phyloP scores from a whole-genome alignment of 2,888 invertebrate species.

The Pegoplata infirma region DNA sequence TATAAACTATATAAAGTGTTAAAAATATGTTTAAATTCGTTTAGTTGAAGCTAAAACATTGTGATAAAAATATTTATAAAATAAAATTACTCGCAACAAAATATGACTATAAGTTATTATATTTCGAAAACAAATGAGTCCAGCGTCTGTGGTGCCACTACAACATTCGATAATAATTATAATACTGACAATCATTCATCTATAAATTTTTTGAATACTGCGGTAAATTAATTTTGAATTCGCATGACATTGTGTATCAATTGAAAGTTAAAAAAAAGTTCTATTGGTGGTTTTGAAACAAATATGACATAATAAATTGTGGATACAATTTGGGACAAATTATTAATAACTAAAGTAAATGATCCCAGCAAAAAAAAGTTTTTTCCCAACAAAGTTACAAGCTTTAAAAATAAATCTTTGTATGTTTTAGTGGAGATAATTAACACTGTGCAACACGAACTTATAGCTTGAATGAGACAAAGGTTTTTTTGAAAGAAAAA shows the following conservation, averaged over 20 bases:
- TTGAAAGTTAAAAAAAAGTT: slow-evolving; percentile 39
- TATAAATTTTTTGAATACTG: slow-evolving; percentile 10
- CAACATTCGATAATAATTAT: slow-evolving; percentile 1
- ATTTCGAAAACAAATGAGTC: slow-evolving; percentile 26
- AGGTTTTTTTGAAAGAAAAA: too few relatives aligned
- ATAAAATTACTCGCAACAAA: not conserved
- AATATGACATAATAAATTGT: slow-evolving; percentile 8
- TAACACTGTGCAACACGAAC: too few relatives aligned
- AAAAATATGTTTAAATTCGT: not conserved
- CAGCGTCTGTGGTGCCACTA: slow-evolving; percentile 38
- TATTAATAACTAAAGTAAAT: too few relatives aligned
- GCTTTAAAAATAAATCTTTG: too few relatives aligned
- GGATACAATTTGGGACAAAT: too few relatives aligned
- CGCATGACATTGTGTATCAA: slow-evolving; percentile 30
- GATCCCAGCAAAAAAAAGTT: too few relatives aligned
- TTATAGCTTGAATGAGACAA: too few relatives aligned
- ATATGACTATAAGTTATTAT: slow-evolving; percentile 25
- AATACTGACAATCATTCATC: not conserved
- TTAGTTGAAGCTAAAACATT: slow-evolving; percentile 21
- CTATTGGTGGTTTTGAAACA: slow-evolving; percentile 15
- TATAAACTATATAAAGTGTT: slow-evolving; percentile 11
- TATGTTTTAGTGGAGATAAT: too few relatives aligned
- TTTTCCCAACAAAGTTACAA: too few relatives aligned
- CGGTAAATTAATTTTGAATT: slow-evolving; percentile 23
- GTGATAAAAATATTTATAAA: slow-evolving; percentile 6